Evolutionary conservation across 2,113 vertebrate species (phyloP).

Genomic region (Labeo catla): DNA sequence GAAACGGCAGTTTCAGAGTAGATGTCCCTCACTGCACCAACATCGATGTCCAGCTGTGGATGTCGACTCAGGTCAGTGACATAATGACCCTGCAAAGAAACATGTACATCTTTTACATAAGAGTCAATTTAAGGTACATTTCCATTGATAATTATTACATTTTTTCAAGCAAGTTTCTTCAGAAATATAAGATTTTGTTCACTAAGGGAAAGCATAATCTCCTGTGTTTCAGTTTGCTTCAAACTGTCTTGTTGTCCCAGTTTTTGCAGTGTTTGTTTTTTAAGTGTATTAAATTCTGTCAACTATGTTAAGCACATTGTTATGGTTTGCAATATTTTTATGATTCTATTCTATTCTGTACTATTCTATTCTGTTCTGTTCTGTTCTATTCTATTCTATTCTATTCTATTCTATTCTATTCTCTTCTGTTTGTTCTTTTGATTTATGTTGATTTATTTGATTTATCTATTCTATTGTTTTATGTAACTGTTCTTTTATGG

Average conservation of each 20-base stretch:
- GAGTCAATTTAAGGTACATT: not conserved
- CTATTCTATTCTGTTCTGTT: too few species aligned
- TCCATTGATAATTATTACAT: not conserved
- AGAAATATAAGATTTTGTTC: not conserved
- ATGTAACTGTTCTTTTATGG: not conserved
- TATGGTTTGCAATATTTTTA: too few species aligned
- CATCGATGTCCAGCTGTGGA: constrained; percentile 96
- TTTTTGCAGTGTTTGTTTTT: not conserved
- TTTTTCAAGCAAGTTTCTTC: not conserved
- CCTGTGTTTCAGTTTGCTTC: not conserved
- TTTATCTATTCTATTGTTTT: constrained; percentile 18
- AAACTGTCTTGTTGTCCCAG: not conserved
- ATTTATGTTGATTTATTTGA: not conserved
- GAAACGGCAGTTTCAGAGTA: constrained; percentile 95
- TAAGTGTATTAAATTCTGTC: not conserved
- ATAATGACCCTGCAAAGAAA: constrained; percentile 84
- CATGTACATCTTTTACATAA: not conserved
- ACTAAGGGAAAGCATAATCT: not conserved
- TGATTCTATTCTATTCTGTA: too few species aligned
- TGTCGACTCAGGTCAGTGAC: constrained; percentile 95
- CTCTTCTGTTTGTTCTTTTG: not conserved
- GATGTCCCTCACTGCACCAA: constrained; percentile 97
- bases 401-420: not conserved
- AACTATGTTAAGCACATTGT: too few species aligned
- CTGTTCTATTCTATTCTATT: too few species aligned